phyloP scores from a whole-genome alignment of 2,888 invertebrate genomes.

The Cantharis nigra region DNA sequence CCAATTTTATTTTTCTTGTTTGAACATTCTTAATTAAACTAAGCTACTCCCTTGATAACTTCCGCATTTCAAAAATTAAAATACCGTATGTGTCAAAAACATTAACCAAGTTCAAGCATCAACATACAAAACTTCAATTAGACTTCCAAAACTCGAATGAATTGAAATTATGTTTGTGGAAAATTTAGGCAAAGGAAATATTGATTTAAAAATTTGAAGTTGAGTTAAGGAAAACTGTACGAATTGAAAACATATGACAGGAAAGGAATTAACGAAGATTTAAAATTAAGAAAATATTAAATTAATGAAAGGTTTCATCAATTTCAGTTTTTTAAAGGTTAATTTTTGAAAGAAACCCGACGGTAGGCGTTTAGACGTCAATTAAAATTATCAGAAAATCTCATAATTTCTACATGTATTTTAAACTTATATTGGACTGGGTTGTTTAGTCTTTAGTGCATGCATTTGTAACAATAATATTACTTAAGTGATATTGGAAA shows the following conservation, averaged over 20 bases:
- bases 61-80: not conserved
- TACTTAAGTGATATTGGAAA: not conserved
- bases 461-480: not conserved
- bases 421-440: not conserved
- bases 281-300: not conserved
- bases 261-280: not conserved
- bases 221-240: not conserved
- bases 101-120: not conserved
- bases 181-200: not conserved
- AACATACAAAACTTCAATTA: not conserved
- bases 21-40: not conserved
- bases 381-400: not conserved
- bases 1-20: not conserved
- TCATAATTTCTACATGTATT: not conserved
- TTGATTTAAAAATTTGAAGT: not conserved
- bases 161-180: not conserved
- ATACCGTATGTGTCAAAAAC: not conserved
- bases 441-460: not conserved
- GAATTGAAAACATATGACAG: not conserved
- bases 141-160: not conserved
- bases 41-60: not conserved
- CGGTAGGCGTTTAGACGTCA: not conserved
- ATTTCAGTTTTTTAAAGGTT: not conserved
- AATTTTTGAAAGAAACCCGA: not conserved
- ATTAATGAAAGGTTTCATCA: not conserved